These are phyloP conservation scores for Caenorhabditis doughertyi DNA, from an alignment of 2,888 invertebrate species.

Conservation along the genomic window DNA sequence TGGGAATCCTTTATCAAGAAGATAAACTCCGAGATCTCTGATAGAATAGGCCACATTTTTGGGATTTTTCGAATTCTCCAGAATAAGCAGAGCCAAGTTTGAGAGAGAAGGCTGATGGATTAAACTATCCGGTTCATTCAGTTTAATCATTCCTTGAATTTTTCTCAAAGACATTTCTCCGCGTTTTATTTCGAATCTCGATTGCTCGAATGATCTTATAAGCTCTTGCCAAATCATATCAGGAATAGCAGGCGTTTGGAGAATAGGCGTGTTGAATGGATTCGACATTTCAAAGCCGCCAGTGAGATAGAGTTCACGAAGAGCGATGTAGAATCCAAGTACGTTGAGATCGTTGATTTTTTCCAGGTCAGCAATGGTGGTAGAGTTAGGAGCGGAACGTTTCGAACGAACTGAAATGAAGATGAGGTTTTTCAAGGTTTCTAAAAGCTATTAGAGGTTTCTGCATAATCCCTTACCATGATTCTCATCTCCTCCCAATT, in stretches of 20 bases:
- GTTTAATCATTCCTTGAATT: neutral
- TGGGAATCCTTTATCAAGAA: neutral
- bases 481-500: too few species aligned
- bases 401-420: neutral
- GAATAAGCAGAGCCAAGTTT: neutral
- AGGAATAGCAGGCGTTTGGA: neutral
- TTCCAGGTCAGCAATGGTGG: neutral
- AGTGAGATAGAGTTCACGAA: conserved; percentile 12
- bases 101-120: neutral
- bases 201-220: neutral
- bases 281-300: neutral
- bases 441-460: too few species aligned
- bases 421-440: too few species aligned
- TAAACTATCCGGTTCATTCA: conserved; percentile 7
- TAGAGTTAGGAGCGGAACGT: neutral
- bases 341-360: neutral
- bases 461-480: too few species aligned
- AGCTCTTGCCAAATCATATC: neutral
- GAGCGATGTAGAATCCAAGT: conserved; percentile 21
- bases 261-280: neutral
- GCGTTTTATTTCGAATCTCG: neutral
- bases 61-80: neutral
- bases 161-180: conserved; percentile 7
- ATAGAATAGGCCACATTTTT: conserved; percentile 17
- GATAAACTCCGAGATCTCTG: neutral